Evolutionary conservation across 2,888 invertebrate genomes (phyloP).

Genomic region (Stenchaetothrips biformis): DNA sequence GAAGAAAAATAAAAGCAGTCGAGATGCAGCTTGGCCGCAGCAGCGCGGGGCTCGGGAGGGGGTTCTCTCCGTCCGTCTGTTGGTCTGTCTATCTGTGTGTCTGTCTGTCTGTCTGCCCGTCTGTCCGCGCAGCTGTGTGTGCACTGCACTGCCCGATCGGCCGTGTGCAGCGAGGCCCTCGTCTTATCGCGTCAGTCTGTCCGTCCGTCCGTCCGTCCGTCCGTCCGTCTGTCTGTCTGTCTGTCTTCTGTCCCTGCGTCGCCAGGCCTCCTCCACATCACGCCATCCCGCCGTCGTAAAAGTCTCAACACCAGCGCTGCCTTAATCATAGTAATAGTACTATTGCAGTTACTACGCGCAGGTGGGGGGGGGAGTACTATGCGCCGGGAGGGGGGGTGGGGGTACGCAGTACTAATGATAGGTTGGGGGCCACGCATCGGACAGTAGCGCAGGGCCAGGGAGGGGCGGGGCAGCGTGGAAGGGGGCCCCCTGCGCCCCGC

Average conservation of each 20-base stretch:
- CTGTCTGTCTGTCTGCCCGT: background rate
- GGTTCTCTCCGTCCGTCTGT: background rate
- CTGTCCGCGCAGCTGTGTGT: background rate
- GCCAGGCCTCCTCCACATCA: background rate
- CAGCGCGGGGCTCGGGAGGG: background rate
- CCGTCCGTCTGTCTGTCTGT: no score
- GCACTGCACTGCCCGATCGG: background rate
- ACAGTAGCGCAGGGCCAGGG: background rate
- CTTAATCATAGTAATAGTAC: constrained; percentile 1
- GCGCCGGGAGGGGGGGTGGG: background rate
- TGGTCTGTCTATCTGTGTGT: background rate
- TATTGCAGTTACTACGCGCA: constrained; percentile 7
- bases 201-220: background rate
- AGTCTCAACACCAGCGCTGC: background rate
- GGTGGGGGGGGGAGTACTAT: background rate
- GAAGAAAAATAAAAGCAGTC: constrained; percentile 14
- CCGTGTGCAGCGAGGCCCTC: no score
- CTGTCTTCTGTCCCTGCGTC: background rate
- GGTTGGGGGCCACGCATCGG: background rate
- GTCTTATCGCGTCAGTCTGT: no score
- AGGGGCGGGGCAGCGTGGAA: background rate
- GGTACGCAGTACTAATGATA: background rate
- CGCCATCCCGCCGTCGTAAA: constrained; percentile 12
- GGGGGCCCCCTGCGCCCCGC: background rate
- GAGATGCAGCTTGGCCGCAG: constrained; percentile 11